Percentiles rank a stretch among this genome's conserved stretches.
phyloP scores from a whole-genome alignment of 2,113 vertebrate species.

The Alethe diademata region DNA sequence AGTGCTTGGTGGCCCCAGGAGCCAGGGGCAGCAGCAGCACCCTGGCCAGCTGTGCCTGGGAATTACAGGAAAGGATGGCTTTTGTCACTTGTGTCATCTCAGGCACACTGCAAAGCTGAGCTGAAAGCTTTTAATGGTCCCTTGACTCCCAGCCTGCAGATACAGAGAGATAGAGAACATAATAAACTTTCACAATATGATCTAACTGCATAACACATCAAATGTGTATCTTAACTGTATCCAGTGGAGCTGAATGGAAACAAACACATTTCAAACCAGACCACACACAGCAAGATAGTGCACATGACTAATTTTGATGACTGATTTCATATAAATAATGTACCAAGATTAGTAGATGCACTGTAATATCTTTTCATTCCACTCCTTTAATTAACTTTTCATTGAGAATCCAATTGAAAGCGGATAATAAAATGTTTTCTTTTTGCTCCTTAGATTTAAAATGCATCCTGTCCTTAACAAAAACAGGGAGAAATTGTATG shows the following conservation, averaged over 20 bases:
- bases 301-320: conserved; percentile 67
- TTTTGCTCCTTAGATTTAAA: conserved; percentile 8
- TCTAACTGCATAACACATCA: conserved; percentile 21
- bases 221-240: conserved; percentile 20
- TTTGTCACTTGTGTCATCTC: conserved; percentile 31
- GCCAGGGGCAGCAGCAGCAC: not conserved
- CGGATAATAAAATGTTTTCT: not conserved
- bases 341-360: conserved; percentile 16
- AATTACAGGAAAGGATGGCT: not conserved
- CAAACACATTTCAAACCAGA: conserved; percentile 44
- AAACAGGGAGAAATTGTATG: not conserved
- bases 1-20: not conserved
- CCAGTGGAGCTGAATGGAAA: conserved; percentile 36
- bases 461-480: not conserved
- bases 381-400: conserved; percentile 47
- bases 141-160: conserved; percentile 48
- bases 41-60: not conserved
- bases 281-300: conserved; percentile 70
- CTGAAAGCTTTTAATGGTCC: conserved; percentile 43
- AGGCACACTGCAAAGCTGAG: not conserved
- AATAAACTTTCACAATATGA: conserved; percentile 59
- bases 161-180: conserved; percentile 39
- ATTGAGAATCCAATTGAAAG: conserved; percentile 20
- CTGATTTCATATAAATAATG: conserved; percentile 60
- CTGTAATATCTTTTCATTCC: not conserved